Evolutionary conservation across 1,140 invertebrate genomes (phyloP), one percentile per base, ranked within the genome.

Genomic region (Conus betulinus): DNA sequence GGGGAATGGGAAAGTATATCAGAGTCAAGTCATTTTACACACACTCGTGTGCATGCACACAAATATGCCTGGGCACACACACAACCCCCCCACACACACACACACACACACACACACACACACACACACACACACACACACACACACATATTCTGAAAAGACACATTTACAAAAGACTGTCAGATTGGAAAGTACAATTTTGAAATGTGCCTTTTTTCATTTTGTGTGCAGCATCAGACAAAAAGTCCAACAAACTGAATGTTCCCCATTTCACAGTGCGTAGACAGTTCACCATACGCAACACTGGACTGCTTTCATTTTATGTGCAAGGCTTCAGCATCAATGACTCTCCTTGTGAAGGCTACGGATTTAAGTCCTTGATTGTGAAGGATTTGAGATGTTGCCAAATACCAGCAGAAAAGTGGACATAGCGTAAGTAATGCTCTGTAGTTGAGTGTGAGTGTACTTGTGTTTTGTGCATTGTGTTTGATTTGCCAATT

Each of bases 341-440:
- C 81, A 97, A 97, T 92, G 97, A 97, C 57, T 95, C 97, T 53
- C 94, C 95, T 0, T 99, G 98, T 93, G 97, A 98, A 95, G 98
- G 98, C 6, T 98, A 97, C 94, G 98, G 98, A 15, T 99, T 98
- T 93, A 96, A 93, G 96, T 98, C 27, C 95, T 98, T 39, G 97
- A 98, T 92, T 99, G 98, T 95, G 96, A 96, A 52, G 96, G 97
- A 15, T 98, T 99, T 94, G 95, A 96, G 74, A 95, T 99, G 67
- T 95, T 95, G 87, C 97, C 98, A 23, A 99, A 99, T 95, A 96
- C 96, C 15, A 97, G 97, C n/a, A 96, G 96, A 91, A 97, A 97
- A 94, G 97, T 99, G 55, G 98, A 99, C 92, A 97, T 99, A 91
- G 97, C 97, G 87, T 96, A 94, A 94, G 94, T 71, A 53, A 51